Conservation (phyloP, 2,888 invertebrate genomes). For the Stegana nigrithorax region DNA sequence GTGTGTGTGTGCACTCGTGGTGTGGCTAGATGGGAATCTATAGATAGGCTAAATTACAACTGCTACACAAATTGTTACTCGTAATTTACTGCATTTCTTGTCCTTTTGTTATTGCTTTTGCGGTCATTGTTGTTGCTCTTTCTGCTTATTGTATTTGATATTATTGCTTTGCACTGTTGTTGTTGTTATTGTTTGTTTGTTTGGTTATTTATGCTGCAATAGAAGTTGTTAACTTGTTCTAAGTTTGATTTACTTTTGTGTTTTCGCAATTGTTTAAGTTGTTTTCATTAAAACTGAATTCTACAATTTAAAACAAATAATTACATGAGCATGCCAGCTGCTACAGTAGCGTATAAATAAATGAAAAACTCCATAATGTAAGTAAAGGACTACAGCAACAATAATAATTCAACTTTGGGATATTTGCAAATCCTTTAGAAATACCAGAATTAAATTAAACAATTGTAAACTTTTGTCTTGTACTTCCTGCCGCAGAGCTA, state of each 20-base stretch:
- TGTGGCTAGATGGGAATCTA: constrained; percentile 47
- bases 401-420: too few relatives aligned
- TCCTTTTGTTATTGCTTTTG: constrained; percentile 22
- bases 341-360: too few relatives aligned
- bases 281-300: too few relatives aligned
- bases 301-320: background rate
- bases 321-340: too few relatives aligned
- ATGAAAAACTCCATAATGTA: too few relatives aligned
- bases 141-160: background rate
- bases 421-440: too few relatives aligned
- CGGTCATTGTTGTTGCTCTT: background rate
- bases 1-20: background rate
- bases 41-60: constrained; percentile 57
- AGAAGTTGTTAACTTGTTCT: background rate
- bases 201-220: background rate
- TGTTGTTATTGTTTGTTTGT: background rate
- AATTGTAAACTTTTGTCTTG: too few relatives aligned
- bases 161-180: background rate
- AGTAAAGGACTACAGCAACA: too few relatives aligned
- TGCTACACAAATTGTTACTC: constrained; percentile 59
- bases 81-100: constrained; percentile 58
- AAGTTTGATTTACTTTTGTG: background rate
- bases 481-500: too few relatives aligned
- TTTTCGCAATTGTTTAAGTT: too few relatives aligned
- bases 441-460: too few relatives aligned